Conservation (phyloP, 2,797 vertebrate genomes). For the Peromyscus aztecus region DNA sequence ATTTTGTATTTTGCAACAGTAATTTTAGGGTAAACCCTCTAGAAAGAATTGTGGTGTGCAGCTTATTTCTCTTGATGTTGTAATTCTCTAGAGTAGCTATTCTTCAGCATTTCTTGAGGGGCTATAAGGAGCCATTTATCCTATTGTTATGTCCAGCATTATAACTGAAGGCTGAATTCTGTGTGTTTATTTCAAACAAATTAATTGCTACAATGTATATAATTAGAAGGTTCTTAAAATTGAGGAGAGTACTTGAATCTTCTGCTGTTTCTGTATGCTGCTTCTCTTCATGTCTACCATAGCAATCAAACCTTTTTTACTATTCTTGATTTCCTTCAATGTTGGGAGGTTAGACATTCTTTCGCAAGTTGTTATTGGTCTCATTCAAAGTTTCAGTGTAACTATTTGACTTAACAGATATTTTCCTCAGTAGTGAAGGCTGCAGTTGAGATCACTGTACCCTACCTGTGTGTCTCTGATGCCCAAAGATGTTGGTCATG, state of each 20-base stretch:
- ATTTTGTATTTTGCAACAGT: not conserved
- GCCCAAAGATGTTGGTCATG: no score
- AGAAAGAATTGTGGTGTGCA: not conserved
- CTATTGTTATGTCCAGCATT: not conserved
- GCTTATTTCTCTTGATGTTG: not conserved
- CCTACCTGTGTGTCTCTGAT: not conserved
- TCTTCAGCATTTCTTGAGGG: not conserved
- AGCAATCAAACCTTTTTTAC: not conserved
- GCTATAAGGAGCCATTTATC: not conserved
- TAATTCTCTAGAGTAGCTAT: not conserved
- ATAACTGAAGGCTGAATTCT: not conserved
- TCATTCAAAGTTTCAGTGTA: not conserved
- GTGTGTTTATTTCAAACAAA: slow-evolving; percentile 1
- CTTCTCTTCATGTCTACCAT: not conserved
- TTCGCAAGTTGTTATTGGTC: not conserved
- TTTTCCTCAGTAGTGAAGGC: not conserved
- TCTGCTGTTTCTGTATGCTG: not conserved
- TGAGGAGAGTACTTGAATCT: not conserved
- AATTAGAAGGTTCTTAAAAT: not conserved
- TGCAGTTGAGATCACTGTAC: not conserved
- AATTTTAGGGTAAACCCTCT: not conserved
- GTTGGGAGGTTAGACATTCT: not conserved
- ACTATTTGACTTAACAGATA: not conserved
- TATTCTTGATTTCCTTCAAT: not conserved
- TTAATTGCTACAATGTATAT: not conserved